A percentile compares a stretch with the other conserved stretches of the same genome.
These are phyloP conservation scores for Agapornis canus DNA, from an alignment of 2,797 vertebrate genomes.

Conservation along the genomic window DNA sequence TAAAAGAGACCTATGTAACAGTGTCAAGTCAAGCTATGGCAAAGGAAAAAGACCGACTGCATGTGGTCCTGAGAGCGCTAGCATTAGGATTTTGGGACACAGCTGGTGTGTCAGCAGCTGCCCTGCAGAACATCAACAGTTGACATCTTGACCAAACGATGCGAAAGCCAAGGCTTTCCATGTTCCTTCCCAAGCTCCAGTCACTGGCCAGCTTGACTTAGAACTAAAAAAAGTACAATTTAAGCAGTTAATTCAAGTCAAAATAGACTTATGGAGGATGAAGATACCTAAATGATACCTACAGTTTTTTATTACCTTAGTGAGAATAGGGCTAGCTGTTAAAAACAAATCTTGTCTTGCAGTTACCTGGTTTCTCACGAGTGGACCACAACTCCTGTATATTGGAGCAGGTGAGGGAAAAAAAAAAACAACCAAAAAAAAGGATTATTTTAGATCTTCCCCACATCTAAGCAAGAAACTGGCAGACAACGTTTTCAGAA, in stretches of 20 bases:
- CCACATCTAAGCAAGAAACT: not conserved
- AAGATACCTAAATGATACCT: not conserved
- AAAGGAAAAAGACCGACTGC: rapidly evolving
- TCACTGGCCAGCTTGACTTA: not conserved
- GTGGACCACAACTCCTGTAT: not conserved
- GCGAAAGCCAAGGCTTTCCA: not conserved
- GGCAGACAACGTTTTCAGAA: not conserved
- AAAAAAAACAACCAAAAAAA: too few species aligned
- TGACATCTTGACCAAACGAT: not conserved
- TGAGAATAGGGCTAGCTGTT: not conserved
- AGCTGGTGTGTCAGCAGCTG: not conserved
- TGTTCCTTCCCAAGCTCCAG: not conserved
- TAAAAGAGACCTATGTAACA: not conserved
- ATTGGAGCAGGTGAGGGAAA: not conserved
- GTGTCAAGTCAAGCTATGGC: not conserved
- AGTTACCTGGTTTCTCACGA: not conserved
- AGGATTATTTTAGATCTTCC: not conserved
- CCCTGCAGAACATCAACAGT: not conserved
- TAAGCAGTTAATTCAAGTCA: not conserved
- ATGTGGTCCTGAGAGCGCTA: rapidly evolving
- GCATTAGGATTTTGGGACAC: not conserved
- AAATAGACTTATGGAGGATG: not conserved
- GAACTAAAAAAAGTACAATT: not conserved
- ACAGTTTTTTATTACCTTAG: not conserved
- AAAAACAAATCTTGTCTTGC: not conserved